Evolutionary conservation across 2,797 vertebrate species (phyloP), one percentile per base, ranked within the genome.

Genomic region (Neostethus bicornis): DNA sequence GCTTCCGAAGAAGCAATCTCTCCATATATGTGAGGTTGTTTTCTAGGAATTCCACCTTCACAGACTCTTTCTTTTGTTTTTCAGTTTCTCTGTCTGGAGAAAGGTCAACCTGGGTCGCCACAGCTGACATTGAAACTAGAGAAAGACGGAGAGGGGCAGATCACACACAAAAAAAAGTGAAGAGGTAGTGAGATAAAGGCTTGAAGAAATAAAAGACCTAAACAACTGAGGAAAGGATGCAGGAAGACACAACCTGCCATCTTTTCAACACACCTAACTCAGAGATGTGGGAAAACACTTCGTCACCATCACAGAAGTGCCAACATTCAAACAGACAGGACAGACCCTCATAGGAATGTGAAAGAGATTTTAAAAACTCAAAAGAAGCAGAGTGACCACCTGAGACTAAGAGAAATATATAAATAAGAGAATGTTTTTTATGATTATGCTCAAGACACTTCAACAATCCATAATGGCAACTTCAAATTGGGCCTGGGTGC

Each of bases 1-100:
- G 89, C 51, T 93, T 96, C 81, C 95, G 98, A 50, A 99, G 91
- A 63, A 95, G 87, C 50, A 99, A 88, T 75, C 92, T 94, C 76
- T 99, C 95, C 93, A 96, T 81, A 75, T 97, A 96, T 64, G 84
- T 94, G 50, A 96, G 77, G 54, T 89, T 89, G 35, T 85, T 85
- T 68, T 91, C 80, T 70, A 77, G 89, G 86, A 98, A 97, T 73
- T 94, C 89, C 83, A 97, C 86, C 6, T 82, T 83, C 79, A 95
- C n/a, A 42, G 87, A 77, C 38, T 88, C 70, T 55, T 75, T 51
- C 78, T 70, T 80, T 60, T 6, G 43, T 69, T 59, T 62, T 60
- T 73, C 50, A 61, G 54, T 25, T 52, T 43, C 65, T 55, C 64
- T 57, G 53, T 70, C 66, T 55, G 41, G 28, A 55, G 45, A 28